Percentiles rank a stretch among this genome's conserved stretches.
These are phyloP conservation scores for Ceratosolen fusciceps DNA, from an alignment of 1,140 invertebrate genomes.

Conservation along the genomic window DNA sequence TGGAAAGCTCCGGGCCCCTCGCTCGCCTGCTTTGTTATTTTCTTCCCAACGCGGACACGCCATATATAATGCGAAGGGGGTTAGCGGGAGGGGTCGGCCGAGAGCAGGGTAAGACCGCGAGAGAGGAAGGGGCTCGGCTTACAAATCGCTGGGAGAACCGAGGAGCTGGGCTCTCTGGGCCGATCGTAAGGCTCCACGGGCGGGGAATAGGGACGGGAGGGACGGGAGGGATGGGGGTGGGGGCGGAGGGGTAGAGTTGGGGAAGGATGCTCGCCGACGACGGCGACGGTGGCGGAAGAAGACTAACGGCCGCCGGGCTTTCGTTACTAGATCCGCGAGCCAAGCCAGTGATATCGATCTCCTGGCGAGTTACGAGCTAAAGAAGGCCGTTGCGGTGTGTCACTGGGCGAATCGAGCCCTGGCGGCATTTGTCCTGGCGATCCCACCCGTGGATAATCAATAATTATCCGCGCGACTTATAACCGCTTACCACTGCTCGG, in stretches of 20 bases:
- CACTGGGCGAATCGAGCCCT: background rate
- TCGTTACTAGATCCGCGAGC: constrained; percentile 34
- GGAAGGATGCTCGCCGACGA: too few species aligned
- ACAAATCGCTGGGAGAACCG: constrained; percentile 23
- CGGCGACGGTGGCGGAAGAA: background rate
- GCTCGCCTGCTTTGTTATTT: constrained; percentile 24
- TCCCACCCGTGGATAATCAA: background rate
- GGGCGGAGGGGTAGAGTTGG: too few species aligned
- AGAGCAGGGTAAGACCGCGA: background rate
- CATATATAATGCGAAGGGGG: constrained; percentile 23
- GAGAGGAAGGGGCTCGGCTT: constrained; percentile 25
- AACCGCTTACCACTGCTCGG: background rate
- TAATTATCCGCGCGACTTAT: background rate
- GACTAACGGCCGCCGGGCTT: constrained; percentile 22
- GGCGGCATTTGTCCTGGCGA: background rate
- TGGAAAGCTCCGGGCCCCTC: background rate
- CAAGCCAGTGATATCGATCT: constrained; percentile 41
- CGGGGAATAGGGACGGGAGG: too few species aligned
- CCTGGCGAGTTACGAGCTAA: constrained; percentile 17
- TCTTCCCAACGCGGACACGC: constrained; percentile 9
- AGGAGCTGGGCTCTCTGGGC: background rate
- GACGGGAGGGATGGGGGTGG: too few species aligned
- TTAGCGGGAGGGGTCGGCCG: too few species aligned
- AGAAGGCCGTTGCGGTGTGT: background rate
- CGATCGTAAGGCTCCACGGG: too few species aligned